Evolutionary conservation across 1,140 invertebrate genomes (phyloP).

Genomic region (Papilio xuthus): DNA sequence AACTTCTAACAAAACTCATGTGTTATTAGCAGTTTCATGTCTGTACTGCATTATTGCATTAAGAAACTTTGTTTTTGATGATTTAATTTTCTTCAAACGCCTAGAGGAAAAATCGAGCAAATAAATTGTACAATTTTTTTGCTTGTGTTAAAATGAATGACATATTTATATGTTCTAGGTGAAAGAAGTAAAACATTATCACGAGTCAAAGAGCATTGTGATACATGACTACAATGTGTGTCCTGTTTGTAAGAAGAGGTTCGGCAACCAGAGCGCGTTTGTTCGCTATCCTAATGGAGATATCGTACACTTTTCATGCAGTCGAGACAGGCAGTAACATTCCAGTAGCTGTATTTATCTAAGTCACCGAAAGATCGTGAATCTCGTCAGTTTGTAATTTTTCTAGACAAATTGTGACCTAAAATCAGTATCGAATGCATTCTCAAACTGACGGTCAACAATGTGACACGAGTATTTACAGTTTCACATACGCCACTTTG

Average conservation of each 20-base stretch:
- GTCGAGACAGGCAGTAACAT: conserved; percentile 57
- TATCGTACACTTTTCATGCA: conserved; percentile 95
- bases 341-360: conserved; percentile 6
- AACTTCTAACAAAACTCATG: too few relatives aligned
- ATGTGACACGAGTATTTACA: too few relatives aligned
- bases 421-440: too few relatives aligned
- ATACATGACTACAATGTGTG: conserved; percentile 94
- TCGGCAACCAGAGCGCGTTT: conserved; percentile 95
- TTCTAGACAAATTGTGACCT: conserved; percentile 23
- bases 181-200: conserved; percentile 89
- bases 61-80: too few relatives aligned
- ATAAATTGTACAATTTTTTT: too few relatives aligned
- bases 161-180: conserved; percentile 79
- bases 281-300: conserved; percentile 95
- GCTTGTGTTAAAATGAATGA: neutral
- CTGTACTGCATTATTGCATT: too few relatives aligned
- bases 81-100: too few relatives aligned
- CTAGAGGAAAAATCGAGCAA: too few relatives aligned
- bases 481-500: too few relatives aligned
- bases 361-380: neutral
- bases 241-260: conserved; percentile 94
- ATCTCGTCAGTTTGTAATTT: neutral
- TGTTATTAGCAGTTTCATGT: too few relatives aligned
- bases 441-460: too few relatives aligned
- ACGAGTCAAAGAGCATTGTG: conserved; percentile 90